A percentile compares a stretch with the other conserved stretches of the same genome.
Evolutionary conservation across 2,113 vertebrate species (phyloP).

Genomic region (Epinephelus moara): DNA sequence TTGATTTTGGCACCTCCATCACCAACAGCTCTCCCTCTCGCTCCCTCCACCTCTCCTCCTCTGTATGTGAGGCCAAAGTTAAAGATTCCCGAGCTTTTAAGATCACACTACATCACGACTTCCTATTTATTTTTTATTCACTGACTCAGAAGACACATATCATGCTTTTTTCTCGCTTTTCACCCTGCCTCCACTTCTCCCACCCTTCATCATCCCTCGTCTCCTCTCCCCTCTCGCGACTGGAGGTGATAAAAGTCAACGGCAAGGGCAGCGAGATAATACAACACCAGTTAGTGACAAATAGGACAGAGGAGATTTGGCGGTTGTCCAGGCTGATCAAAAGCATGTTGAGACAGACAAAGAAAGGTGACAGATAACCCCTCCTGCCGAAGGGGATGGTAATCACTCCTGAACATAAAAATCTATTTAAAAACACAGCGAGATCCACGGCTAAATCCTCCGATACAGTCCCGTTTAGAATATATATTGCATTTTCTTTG

Average conservation of each 20-base stretch:
- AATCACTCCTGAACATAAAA: slow-evolving; percentile 27
- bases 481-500: slow-evolving; percentile 22
- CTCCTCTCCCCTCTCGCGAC: slow-evolving; percentile 4
- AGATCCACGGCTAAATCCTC: neutral
- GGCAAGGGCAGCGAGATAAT: slow-evolving; percentile 63
- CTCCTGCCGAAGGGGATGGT: slow-evolving; percentile 18
- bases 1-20: slow-evolving; percentile 43
- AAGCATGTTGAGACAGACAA: slow-evolving; percentile 51
- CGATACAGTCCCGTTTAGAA: neutral
- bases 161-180: slow-evolving; percentile 18
- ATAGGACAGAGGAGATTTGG: slow-evolving; percentile 60
- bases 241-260: slow-evolving; percentile 65
- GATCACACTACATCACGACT: slow-evolving; percentile 18
- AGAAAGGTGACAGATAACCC: slow-evolving; percentile 52
- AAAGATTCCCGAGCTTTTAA: slow-evolving; percentile 1
- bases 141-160: slow-evolving; percentile 18
- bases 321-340: slow-evolving; percentile 46
- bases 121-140: slow-evolving; percentile 23
- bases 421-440: slow-evolving; percentile 12
- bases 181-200: slow-evolving; percentile 7
- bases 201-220: slow-evolving; percentile 30
- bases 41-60: neutral
- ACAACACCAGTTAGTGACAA: slow-evolving; percentile 66
- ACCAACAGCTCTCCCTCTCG: slow-evolving; percentile 3
- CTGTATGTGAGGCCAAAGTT: neutral